Conservation (phyloP, 2,888 invertebrate genomes). For the Trachelus troglodyta region DNA sequence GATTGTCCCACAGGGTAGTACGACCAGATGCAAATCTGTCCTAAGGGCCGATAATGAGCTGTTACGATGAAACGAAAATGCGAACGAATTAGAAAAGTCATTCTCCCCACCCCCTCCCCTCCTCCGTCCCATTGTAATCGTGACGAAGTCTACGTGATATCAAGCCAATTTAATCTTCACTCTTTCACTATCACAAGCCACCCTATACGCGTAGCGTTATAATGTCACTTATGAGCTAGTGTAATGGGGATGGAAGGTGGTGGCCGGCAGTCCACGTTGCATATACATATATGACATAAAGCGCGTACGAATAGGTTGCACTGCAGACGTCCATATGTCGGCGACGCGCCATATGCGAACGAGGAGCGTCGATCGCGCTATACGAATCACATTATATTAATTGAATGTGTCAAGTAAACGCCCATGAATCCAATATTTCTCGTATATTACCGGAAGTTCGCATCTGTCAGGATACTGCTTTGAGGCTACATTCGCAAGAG, state of each 20-base stretch:
- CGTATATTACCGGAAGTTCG: background rate
- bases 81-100: background rate
- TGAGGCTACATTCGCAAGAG: background rate
- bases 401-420: conserved; percentile 39
- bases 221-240: background rate
- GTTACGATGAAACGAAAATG: background rate
- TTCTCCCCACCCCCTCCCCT: background rate
- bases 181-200: conserved; percentile 8
- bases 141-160: conserved; percentile 15
- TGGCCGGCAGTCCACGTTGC: conserved; percentile 16
- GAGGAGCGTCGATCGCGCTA: conserved; percentile 13
- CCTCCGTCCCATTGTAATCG: background rate
- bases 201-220: background rate
- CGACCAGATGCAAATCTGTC: background rate
- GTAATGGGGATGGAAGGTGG: background rate
- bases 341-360: conserved; percentile 24
- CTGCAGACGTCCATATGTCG: conserved; percentile 26
- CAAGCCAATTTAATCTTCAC: conserved; percentile 42
- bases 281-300: conserved; percentile 3
- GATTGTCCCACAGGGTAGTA: background rate
- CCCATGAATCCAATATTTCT: conserved; percentile 27
- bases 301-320: conserved; percentile 1
- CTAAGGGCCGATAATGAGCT: background rate
- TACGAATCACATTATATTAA: conserved; percentile 49
- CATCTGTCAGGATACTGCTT: background rate